Conservation (phyloP, 2,113 vertebrate genomes). For the Alouatta palliata region DNA sequence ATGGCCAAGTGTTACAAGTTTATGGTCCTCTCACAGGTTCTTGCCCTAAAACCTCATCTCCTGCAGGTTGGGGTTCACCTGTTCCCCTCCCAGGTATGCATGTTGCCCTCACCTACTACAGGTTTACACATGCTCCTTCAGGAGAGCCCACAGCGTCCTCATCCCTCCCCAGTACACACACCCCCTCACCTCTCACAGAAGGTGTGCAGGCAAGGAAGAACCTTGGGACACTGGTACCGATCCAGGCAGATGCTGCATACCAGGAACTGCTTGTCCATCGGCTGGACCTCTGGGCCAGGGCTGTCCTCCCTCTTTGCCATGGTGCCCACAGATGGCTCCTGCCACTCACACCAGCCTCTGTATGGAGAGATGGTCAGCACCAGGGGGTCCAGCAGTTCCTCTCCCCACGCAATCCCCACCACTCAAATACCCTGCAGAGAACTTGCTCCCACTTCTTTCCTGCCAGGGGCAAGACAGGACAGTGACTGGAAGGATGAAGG, state of each 20-base stretch:
- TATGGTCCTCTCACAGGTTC: background rate
- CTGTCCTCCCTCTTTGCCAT: slow-evolving; percentile 92
- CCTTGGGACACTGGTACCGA: slow-evolving; percentile 91
- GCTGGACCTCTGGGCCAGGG: slow-evolving; percentile 93
- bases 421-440: background rate
- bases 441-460: background rate
- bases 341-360: slow-evolving; percentile 53
- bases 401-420: background rate
- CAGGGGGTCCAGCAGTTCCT: background rate
- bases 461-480: background rate
- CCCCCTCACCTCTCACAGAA: slow-evolving; percentile 94
- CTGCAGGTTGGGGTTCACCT: background rate
- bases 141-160: background rate
- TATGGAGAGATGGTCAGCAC: slow-evolving; percentile 16
- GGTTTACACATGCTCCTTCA: background rate
- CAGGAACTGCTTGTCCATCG: slow-evolving; percentile 98
- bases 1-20: background rate
- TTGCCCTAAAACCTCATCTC: background rate
- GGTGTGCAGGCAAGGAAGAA: slow-evolving; percentile 94
- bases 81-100: background rate
- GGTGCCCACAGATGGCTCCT: slow-evolving; percentile 66
- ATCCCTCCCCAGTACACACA: background rate
- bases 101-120: background rate
- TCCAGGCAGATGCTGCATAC: slow-evolving; percentile 98
- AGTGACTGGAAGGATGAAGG: background rate